These are phyloP conservation scores for Chiloscyllium punctatum DNA, from an alignment of 2,797 vertebrate genomes.

Conservation along the genomic window DNA sequence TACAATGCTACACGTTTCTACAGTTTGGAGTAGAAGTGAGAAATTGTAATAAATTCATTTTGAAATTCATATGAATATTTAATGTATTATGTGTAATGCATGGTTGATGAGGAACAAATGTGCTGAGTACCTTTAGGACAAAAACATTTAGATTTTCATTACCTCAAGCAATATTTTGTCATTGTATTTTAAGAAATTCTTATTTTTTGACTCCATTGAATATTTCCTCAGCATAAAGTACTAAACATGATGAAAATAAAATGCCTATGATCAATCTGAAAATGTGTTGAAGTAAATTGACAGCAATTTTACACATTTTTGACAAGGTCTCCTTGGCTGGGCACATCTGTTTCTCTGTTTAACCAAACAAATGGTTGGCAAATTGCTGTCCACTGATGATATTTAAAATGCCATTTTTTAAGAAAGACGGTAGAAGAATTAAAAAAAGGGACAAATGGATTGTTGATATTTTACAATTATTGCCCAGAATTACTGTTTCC, in stretches of 20 bases:
- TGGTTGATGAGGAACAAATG: neutral
- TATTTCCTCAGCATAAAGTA: neutral
- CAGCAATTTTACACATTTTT: too few species aligned
- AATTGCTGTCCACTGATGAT: neutral
- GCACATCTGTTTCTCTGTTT: neutral
- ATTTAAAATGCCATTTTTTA: slow-evolving; percentile 24
- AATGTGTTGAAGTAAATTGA: neutral
- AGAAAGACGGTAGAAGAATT: neutral
- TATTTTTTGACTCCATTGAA: neutral
- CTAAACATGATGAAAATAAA: neutral
- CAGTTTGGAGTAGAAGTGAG: too few species aligned
- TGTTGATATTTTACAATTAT: neutral
- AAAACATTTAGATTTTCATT: slow-evolving; percentile 22
- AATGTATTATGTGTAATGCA: neutral
- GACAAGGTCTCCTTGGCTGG: neutral
- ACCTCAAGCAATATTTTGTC: neutral
- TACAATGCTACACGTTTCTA: too few species aligned
- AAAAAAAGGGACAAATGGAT: neutral
- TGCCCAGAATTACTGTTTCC: neutral
- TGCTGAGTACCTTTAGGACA: neutral
- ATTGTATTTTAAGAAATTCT: too few species aligned
- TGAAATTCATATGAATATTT: slow-evolving; percentile 18
- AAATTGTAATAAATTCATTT: neutral
- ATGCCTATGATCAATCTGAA: neutral
- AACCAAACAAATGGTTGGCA: neutral